Evolutionary conservation across 2,797 vertebrate species (phyloP), one percentile per base, ranked within the genome.

Genomic region (Sebastes ruberrimus): DNA sequence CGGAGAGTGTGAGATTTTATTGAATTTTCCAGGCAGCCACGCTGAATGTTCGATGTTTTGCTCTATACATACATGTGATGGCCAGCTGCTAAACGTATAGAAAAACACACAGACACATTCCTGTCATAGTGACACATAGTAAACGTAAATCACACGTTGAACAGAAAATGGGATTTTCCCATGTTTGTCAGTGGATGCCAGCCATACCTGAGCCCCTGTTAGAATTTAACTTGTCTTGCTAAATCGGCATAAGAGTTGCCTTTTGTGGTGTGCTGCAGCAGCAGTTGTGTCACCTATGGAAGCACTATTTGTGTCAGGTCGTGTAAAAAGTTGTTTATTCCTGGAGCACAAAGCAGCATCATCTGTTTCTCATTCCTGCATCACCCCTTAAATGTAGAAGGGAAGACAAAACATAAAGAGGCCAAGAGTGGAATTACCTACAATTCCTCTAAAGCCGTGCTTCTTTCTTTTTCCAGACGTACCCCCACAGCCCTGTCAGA

Each of bases 91-190:
- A 62, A 88, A 86, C 16, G 11, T 85, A 70, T 57, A 81, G 80
- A 81, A 85, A 90, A 89, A 89, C 91, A 86, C 72, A 77, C 71
- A 2, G 66, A 64, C 71, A n/a, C 93, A 93, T 94, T 94, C 92
- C 92, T 78, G 1, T 73, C 81, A 83, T 78, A 81, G 76, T 85
- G 77, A 88, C 93, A 89, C 74, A 49, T 13, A 13, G 81, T 3
- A 52, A 59, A 76, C 81, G 60, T 88, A 89, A 89, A 88, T 89
- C 89, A 82, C 90, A 91, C 83, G 6, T 68, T 79, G 56, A 64
- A 64, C 65, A 68, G 70, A 85, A 90, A 86, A 86, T 74, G 74
- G 38, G 80, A 74, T 73, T 89, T 87, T 74, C 66, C 52, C 13
- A 13, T 64, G 84, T 89, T 85, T 79, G 82, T 73, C 79, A 46